phyloP scores from a whole-genome alignment of 1,140 invertebrate species.

The Sinonovacula constricta region DNA sequence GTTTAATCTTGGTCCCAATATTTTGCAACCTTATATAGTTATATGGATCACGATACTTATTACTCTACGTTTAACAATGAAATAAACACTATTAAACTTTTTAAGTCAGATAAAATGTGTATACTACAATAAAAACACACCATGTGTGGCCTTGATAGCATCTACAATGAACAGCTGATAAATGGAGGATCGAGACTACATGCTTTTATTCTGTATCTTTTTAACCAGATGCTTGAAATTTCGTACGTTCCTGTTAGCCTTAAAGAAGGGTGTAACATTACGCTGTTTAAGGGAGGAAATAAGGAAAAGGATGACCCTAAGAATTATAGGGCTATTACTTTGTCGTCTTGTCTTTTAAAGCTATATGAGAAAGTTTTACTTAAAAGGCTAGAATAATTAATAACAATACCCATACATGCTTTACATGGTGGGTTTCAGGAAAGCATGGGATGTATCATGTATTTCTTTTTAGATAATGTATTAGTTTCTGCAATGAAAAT shows the following conservation, averaged over 20 bases:
- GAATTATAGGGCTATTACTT: slow-evolving; percentile 13
- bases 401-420: neutral
- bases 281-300: slow-evolving; percentile 15
- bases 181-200: neutral
- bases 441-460: slow-evolving; percentile 18
- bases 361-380: slow-evolving; percentile 5
- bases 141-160: neutral
- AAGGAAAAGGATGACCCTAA: slow-evolving; percentile 12
- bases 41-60: too few relatives aligned
- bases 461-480: slow-evolving; percentile 4
- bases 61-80: too few relatives aligned
- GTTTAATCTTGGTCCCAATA: too few relatives aligned
- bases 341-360: neutral
- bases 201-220: neutral
- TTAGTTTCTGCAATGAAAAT: neutral
- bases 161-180: slow-evolving; percentile 26
- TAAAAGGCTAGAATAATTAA: neutral
- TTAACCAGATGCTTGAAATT: neutral
- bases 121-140: too few relatives aligned
- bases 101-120: too few relatives aligned
- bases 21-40: too few relatives aligned
- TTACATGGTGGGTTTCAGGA: slow-evolving; percentile 26
- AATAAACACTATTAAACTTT: too few relatives aligned
- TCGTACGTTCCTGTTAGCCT: slow-evolving; percentile 7
- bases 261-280: slow-evolving; percentile 12